Evolutionary conservation across 2,888 invertebrate species (phyloP).

Genomic region (Pherbina coryleti): DNA sequence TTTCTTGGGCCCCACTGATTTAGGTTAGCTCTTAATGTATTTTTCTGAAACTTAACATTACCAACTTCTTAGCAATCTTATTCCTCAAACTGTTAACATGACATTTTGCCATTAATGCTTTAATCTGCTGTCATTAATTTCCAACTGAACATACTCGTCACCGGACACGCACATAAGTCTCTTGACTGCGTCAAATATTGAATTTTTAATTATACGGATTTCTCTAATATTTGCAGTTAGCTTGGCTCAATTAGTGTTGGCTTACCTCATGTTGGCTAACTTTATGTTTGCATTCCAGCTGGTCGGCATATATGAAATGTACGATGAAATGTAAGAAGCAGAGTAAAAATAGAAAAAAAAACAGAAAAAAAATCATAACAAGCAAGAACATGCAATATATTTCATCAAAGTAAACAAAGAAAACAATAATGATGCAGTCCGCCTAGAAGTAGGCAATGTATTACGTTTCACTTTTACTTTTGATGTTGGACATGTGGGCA

Average conservation of each 20-base stretch:
- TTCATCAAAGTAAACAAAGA: conserved; percentile 13
- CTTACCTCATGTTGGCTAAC: too few species aligned
- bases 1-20: too few species aligned
- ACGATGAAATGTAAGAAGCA: background rate
- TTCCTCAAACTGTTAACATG: too few species aligned
- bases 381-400: conserved; percentile 17
- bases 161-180: background rate
- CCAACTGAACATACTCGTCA: background rate
- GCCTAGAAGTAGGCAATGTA: conserved; percentile 48
- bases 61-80: too few species aligned
- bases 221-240: conserved; percentile 11
- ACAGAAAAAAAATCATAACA: background rate
- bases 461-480: conserved; percentile 67
- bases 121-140: background rate
- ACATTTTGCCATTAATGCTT: background rate
- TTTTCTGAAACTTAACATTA: too few species aligned
- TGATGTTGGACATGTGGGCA: background rate
- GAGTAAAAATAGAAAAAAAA: background rate
- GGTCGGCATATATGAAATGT: background rate
- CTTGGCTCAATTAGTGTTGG: conserved; percentile 6
- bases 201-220: conserved; percentile 7
- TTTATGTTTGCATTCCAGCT: background rate
- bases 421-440: background rate
- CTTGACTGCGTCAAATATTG: background rate
- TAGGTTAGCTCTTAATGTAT: too few species aligned